Evolutionary conservation across 2,888 invertebrate species (phyloP), one percentile per base, ranked within the genome.

Genomic region (Zygogramma bicolorata): DNA sequence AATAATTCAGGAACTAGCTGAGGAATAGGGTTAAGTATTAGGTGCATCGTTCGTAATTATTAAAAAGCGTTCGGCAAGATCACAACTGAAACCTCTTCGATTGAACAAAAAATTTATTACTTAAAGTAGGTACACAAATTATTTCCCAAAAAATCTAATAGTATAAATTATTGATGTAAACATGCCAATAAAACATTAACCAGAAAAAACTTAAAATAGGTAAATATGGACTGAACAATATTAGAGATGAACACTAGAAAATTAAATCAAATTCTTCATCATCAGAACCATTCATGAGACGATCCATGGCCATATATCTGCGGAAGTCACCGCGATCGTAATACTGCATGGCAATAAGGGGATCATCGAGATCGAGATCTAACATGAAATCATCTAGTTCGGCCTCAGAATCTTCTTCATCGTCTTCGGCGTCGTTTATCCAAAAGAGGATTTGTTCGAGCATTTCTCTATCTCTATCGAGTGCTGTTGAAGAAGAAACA

Each of bases 361-460:
- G 74, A 60, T 72, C 71, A 34, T 61, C 59, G 6, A 73, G 34
- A 38, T 76, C 77, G 15, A 70, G 49, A 27, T 70, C 71, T n/a
- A n/a, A n/a, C n/a, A n/a, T n/a, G 42, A 71, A 72, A 13, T 75
- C 73, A 6, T 73, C 72, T n/a, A 69, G 66, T 46, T 66, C 67
- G 7, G 61, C 74, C n/a, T 74, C 73, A 0, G 65, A 61, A 7
- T 74, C 73, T 18, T 70, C 69, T 18, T 71, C 75, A 7, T 74
- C 73, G n/a, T 70, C 69, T 18, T 71, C 75, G n/a, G 68, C 73
- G n/a, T 74, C 68, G 31, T 69, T 72, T 27, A 74, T 53, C 79
- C 76, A 79, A 65, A 74, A 79, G n/a, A 80, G 65, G 40, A 80
- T 76, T 65, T 80, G 75, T 34, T 80, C 74, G 2, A 77, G 70